These are phyloP conservation scores for Drosophila phalerata DNA, from an alignment of 2,888 invertebrate species.

Conservation along the genomic window DNA sequence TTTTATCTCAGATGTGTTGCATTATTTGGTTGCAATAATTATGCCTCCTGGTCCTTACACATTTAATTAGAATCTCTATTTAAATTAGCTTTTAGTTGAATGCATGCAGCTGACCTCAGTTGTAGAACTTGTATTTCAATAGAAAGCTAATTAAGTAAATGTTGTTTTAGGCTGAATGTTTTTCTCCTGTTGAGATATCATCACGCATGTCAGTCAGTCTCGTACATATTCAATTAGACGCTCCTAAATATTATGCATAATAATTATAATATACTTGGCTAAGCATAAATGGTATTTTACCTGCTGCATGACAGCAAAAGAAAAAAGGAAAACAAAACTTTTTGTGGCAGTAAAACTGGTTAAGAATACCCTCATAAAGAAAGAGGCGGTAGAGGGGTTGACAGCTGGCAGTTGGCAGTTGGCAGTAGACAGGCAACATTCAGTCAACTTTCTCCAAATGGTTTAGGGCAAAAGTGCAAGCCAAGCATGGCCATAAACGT, in stretches of 20 bases:
- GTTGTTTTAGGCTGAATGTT: constrained; percentile 45
- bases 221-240: constrained; percentile 70
- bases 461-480: constrained; percentile 69
- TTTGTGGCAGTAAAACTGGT: constrained; percentile 5
- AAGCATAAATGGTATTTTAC: constrained; percentile 53
- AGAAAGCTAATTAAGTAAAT: constrained; percentile 68
- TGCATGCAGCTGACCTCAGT: background rate
- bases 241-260: constrained; percentile 71
- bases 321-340: constrained; percentile 8
- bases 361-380: constrained; percentile 8
- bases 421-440: constrained; percentile 26
- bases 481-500: constrained; percentile 68
- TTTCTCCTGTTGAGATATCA: background rate
- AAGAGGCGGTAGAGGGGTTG: background rate
- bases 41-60: too few relatives aligned
- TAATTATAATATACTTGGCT: constrained; percentile 53
- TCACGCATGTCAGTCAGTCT: constrained; percentile 38
- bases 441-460: constrained; percentile 59
- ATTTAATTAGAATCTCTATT: constrained; percentile 1
- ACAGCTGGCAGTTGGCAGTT: background rate
- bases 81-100: background rate
- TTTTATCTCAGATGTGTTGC: background rate
- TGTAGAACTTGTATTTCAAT: constrained; percentile 7
- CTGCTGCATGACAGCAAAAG: constrained; percentile 26
- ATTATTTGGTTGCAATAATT: background rate